Evolutionary conservation across 1,140 invertebrate species (phyloP).

Genomic region (Drosophila trapezifrons): DNA sequence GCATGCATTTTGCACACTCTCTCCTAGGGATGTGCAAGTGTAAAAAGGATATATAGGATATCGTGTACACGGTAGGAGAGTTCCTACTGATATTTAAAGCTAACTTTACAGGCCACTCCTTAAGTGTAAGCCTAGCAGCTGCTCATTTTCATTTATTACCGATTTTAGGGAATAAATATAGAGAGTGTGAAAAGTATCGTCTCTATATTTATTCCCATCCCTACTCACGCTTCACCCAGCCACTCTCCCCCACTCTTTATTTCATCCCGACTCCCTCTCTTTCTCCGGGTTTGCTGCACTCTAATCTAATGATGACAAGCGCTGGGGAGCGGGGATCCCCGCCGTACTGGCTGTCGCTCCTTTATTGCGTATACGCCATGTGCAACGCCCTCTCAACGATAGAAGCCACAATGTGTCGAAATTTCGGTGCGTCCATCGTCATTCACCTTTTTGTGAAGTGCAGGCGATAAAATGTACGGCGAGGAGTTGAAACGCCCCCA

Average conservation of each 20-base stretch:
- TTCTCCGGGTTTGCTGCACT: slow-evolving; percentile 47
- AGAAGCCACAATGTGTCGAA: slow-evolving; percentile 55
- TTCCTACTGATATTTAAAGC: too few species aligned
- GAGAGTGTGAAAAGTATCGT: neutral
- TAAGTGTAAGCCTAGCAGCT: too few species aligned
- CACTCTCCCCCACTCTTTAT: slow-evolving; percentile 6
- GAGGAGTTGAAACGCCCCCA: neutral
- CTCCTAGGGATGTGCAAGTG: neutral
- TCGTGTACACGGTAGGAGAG: neutral
- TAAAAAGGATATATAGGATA: neutral
- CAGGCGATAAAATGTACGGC: slow-evolving; percentile 43
- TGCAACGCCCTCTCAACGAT: slow-evolving; percentile 14
- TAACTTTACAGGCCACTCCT: too few species aligned
- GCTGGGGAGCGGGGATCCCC: slow-evolving; percentile 21
- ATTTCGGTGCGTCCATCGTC: slow-evolving; percentile 51
- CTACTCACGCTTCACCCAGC: neutral
- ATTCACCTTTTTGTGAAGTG: slow-evolving; percentile 37
- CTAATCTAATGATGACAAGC: slow-evolving; percentile 82
- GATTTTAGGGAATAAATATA: neutral
- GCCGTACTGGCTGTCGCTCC: slow-evolving; percentile 24
- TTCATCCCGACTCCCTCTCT: slow-evolving; percentile 3
- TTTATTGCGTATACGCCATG: slow-evolving; percentile 70
- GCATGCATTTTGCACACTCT: slow-evolving; percentile 19
- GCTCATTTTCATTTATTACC: neutral
- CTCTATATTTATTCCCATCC: neutral